phyloP scores from a whole-genome alignment of 2,113 vertebrate genomes.

The Zootoca vivipara region DNA sequence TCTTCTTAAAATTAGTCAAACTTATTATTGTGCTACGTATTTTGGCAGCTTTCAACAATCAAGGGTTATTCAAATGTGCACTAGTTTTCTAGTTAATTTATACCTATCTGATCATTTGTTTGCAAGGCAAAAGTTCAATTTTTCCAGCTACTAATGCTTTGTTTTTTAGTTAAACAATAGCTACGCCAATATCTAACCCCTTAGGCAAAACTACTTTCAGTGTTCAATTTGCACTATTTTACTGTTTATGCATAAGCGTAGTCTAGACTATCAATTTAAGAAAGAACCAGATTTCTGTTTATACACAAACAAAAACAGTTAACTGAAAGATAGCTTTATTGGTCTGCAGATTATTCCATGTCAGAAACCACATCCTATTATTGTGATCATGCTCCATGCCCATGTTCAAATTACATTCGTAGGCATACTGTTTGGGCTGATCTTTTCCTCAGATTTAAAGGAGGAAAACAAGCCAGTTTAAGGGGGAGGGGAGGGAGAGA shows the following conservation, averaged over 20 bases:
- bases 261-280: background rate
- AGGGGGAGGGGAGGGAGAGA: background rate
- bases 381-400: constrained; percentile 13
- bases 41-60: constrained; percentile 71
- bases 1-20: constrained; percentile 74
- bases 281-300: background rate
- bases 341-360: constrained; percentile 48
- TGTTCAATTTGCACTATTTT: background rate
- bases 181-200: background rate
- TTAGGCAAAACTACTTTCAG: constrained; percentile 21
- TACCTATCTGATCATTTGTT: constrained; percentile 41
- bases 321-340: constrained; percentile 30
- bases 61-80: constrained; percentile 50
- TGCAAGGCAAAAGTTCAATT: background rate
- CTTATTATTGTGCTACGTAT: constrained; percentile 70
- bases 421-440: background rate
- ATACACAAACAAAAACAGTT: constrained; percentile 22
- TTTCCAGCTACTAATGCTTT: fast-evolving
- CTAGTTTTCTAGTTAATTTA: constrained; percentile 45
- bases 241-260: background rate
- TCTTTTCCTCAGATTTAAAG: constrained; percentile 33
- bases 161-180: constrained; percentile 4
- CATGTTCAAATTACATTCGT: constrained; percentile 17
- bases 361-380: constrained; percentile 59
- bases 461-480: constrained; percentile 24